A percentile compares a stretch with the other conserved stretches of the same genome.
Conservation (phyloP, 2,888 invertebrate species). For the Hypercompe scribonia region DNA sequence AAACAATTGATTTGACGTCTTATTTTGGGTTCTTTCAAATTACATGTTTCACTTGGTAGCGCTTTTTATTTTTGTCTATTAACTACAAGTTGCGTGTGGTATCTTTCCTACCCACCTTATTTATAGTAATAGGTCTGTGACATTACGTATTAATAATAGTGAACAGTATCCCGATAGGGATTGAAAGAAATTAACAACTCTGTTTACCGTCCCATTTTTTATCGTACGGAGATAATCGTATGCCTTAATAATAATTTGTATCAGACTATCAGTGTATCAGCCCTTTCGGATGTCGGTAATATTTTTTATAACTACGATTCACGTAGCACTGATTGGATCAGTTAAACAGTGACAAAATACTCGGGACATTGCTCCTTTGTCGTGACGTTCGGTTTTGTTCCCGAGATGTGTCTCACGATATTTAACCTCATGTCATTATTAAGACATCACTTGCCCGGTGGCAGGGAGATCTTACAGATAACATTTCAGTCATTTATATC, state of each 20-base stretch:
- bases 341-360: constrained; percentile 86
- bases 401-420: constrained; percentile 81
- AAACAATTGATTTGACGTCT: constrained; percentile 80
- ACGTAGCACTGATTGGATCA: constrained; percentile 79
- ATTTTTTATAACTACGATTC: constrained; percentile 71
- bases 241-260: constrained; percentile 75
- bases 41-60: constrained; percentile 67
- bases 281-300: constrained; percentile 68
- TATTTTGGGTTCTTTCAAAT: constrained; percentile 71
- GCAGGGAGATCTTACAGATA: constrained; percentile 79
- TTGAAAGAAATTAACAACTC: constrained; percentile 73
- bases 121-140: constrained; percentile 67
- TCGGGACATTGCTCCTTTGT: constrained; percentile 78
- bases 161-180: constrained; percentile 58
- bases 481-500: constrained; percentile 77
- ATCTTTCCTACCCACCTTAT: constrained; percentile 57
- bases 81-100: constrained; percentile 70
- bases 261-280: constrained; percentile 76
- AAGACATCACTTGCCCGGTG: constrained; percentile 86
- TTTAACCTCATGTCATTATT: constrained; percentile 83
- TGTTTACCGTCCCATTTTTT: constrained; percentile 68
- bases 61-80: constrained; percentile 56
- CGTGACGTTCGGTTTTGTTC: constrained; percentile 72
- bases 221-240: constrained; percentile 68
- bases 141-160: constrained; percentile 72